These are phyloP conservation scores for Halyomorpha halys DNA, from an alignment of 1,140 invertebrate species.

Conservation along the genomic window DNA sequence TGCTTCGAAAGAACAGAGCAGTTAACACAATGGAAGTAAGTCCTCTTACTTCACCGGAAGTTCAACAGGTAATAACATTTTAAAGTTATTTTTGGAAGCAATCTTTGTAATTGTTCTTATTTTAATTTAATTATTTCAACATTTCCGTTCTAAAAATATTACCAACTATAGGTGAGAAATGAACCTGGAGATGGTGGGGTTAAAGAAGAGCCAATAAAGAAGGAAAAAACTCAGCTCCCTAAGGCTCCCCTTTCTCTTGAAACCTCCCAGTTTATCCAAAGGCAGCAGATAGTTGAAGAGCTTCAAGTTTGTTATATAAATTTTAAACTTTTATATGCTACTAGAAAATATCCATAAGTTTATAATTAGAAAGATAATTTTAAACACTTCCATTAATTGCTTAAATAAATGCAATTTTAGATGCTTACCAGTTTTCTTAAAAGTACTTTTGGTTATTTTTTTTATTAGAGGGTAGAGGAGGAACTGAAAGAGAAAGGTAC, in stretches of 20 bases:
- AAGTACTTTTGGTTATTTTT: constrained; percentile 23
- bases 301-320: constrained; percentile 46
- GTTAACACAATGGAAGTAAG: constrained; percentile 39
- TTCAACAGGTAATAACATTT: constrained; percentile 34
- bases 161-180: constrained; percentile 18
- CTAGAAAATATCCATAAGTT: too few species aligned
- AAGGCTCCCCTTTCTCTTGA: constrained; percentile 14
- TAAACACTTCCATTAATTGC: too few species aligned
- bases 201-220: constrained; percentile 3
- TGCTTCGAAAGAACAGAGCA: constrained; percentile 43
- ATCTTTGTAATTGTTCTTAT: too few species aligned
- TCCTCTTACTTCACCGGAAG: constrained; percentile 45
- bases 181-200: constrained; percentile 17
- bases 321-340: too few species aligned
- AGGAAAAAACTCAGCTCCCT: neutral
- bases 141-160: too few species aligned
- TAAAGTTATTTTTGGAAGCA: too few species aligned
- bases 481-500: constrained; percentile 56
- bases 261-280: constrained; percentile 31
- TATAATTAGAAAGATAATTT: too few species aligned
- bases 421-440: too few species aligned
- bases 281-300: constrained; percentile 65
- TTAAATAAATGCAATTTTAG: too few species aligned
- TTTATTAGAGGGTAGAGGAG: constrained; percentile 54
- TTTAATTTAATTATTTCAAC: too few species aligned